Base-by-base conservation (phyloP, 2,797 vertebrate species). In the Benthosema pterotum region DNA sequence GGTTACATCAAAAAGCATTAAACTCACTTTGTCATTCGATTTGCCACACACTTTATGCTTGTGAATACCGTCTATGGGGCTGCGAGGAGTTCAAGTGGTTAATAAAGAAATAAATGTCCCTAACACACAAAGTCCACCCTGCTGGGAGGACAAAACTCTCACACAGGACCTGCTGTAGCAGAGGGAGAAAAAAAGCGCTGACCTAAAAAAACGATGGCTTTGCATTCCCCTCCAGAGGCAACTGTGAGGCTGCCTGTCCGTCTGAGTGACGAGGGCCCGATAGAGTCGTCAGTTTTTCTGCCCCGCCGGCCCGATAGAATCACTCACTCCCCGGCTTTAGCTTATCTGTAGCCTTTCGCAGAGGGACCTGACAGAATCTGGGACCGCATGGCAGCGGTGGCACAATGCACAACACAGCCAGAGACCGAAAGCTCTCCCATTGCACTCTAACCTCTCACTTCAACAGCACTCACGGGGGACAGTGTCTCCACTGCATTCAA, bases 261-360 rank as follows among this genome's bases (percentile, higher is more conserved):
- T 15, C 52, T 53, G 25, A 62, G 66, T 72, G 66, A 75, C 50
- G 47, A 32, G 17, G 9, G 7, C n/a, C 52, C 14, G 67, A 83
- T 79, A 74, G 67, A 82, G 65, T 62, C 67, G 66, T 83, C 77
- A 65, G 65, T 77, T 75, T 73, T 72, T 65, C 60, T 62, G 70
- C 79, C 28, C 62, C 62, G 70, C 32, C 52, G n/a, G 56, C 67
- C 55, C 8, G 71, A 80, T 77, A 75, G 25, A 62, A 75, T 85
- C 62, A 73, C 64, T 85, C 62, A 73, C 63, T 70, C 47, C 0
- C 54, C 68, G 68, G 54, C 64, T 38, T 11, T 75, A 53, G 53
- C 70, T 82, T 80, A 79, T 85, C 80, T 74, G 56, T 6, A 25
- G 22, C 25, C 48, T 42, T 12, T 64, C 53, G 69, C 65, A 67